Evolutionary conservation across 2,888 invertebrate species (phyloP).

Genomic region (Danaus chrysippus): DNA sequence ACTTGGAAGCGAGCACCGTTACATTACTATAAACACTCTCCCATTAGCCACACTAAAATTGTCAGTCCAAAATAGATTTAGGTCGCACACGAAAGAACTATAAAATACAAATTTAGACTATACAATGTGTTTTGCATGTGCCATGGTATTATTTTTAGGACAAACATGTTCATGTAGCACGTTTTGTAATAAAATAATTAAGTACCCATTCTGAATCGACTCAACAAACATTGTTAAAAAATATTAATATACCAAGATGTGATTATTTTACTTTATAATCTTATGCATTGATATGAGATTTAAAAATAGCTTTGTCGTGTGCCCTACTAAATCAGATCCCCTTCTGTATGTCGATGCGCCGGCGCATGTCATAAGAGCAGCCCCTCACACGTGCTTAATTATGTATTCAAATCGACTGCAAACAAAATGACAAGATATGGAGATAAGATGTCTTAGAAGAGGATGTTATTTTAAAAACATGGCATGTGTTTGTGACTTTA

Average conservation of each 20-base stretch:
- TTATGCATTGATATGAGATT: slow-evolving; percentile 28
- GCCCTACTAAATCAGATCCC: slow-evolving; percentile 43
- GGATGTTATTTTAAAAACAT: slow-evolving; percentile 19
- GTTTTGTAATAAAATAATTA: too few species aligned
- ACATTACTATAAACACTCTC: slow-evolving; percentile 37
- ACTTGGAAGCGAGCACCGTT: slow-evolving; percentile 20
- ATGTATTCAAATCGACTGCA: slow-evolving; percentile 49
- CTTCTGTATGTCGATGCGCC: slow-evolving; percentile 42
- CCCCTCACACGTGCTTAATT: slow-evolving; percentile 64
- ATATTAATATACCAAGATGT: too few species aligned
- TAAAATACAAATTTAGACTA: slow-evolving; percentile 30
- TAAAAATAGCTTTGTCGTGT: slow-evolving; percentile 58
- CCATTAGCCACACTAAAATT: slow-evolving; percentile 57
- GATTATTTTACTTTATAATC: too few species aligned
- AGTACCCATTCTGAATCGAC: too few species aligned
- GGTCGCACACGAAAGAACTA: slow-evolving; percentile 52
- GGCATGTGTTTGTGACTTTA: background rate
- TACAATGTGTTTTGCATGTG: slow-evolving; percentile 44
- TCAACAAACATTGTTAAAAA: too few species aligned
- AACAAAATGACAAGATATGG: slow-evolving; percentile 47
- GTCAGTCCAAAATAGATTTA: slow-evolving; percentile 55
- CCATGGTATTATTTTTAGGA: slow-evolving; percentile 14
- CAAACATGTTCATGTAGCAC: too few species aligned
- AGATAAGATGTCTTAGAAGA: slow-evolving; percentile 30
- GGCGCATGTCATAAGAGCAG: slow-evolving; percentile 57